phyloP scores from a whole-genome alignment of 2,888 invertebrate genomes.

The Drosophila fungiperda region DNA sequence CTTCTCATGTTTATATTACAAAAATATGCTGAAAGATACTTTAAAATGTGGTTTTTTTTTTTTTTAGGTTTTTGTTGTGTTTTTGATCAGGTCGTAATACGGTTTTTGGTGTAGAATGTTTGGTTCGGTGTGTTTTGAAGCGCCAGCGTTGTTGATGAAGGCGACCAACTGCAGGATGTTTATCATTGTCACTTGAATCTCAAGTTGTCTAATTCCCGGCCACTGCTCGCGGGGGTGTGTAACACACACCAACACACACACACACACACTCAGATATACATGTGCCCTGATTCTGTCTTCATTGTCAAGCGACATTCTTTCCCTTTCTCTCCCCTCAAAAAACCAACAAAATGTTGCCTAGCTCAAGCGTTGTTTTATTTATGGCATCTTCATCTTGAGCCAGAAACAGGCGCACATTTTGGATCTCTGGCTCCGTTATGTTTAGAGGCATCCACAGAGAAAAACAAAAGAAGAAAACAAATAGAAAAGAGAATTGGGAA shows the following conservation, averaged over 20 bases:
- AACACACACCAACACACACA: conserved; percentile 12
- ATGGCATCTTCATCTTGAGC: conserved; percentile 42
- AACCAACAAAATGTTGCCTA: conserved; percentile 1
- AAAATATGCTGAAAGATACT: conserved; percentile 55
- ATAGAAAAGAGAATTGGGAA: background rate
- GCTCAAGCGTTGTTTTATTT: conserved; percentile 64
- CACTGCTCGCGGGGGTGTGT: conserved; percentile 57
- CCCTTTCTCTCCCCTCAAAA: background rate
- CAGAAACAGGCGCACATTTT: conserved; percentile 30
- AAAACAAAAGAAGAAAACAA: background rate
- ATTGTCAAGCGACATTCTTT: conserved; percentile 23
- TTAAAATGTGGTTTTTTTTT: conserved; percentile 40
- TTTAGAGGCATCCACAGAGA: conserved; percentile 30
- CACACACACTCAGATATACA: conserved; percentile 2
- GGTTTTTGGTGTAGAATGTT: conserved; percentile 1
- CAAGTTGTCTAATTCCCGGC: conserved; percentile 60
- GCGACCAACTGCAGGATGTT: conserved; percentile 77
- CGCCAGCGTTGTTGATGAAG: conserved; percentile 57
- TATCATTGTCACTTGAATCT: conserved; percentile 77
- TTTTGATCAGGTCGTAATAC: conserved; percentile 17
- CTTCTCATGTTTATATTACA: conserved; percentile 22
- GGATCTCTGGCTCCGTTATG: conserved; percentile 49
- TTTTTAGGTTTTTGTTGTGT: background rate
- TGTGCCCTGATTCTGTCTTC: conserved; percentile 40
- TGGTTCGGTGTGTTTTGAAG: conserved; percentile 25